Conservation (phyloP, 2,888 invertebrate genomes). For the Tetranychus truncatus region DNA sequence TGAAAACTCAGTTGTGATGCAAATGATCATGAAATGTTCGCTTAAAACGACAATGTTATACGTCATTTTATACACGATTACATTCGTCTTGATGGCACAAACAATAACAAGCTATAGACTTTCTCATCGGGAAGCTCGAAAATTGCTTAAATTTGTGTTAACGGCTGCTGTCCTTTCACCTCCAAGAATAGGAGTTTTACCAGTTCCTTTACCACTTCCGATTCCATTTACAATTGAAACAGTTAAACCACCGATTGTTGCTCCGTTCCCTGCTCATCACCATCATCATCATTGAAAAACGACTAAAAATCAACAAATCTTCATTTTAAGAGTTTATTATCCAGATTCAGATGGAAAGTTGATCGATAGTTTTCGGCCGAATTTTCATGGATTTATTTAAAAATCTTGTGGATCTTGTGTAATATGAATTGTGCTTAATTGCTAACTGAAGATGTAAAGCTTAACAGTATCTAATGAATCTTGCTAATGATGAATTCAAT, state of each 20-base stretch:
- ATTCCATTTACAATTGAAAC: constrained; percentile 2
- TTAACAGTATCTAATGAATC: too few species aligned
- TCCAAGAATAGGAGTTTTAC: neutral
- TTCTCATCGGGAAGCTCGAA: neutral
- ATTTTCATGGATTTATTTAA: too few species aligned
- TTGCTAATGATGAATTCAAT: too few species aligned
- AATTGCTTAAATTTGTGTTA: neutral
- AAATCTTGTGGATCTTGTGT: too few species aligned
- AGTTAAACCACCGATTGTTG: neutral
- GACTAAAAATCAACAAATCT: neutral
- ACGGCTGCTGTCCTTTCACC: neutral
- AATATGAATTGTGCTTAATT: too few species aligned
- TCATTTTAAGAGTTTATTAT: neutral
- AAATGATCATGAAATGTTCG: neutral
- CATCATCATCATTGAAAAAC: neutral
- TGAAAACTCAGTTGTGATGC: too few species aligned
- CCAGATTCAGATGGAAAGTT: too few species aligned
- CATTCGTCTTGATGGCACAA: neutral
- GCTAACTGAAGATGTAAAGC: too few species aligned
- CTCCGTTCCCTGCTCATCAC: neutral
- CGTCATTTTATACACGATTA: neutral
- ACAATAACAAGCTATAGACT: neutral
- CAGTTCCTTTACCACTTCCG: neutral
- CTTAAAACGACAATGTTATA: neutral
- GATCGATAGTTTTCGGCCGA: too few species aligned